Evolutionary conservation across 2,888 invertebrate species (phyloP).

Genomic region (Schrankia costaestrigalis): DNA sequence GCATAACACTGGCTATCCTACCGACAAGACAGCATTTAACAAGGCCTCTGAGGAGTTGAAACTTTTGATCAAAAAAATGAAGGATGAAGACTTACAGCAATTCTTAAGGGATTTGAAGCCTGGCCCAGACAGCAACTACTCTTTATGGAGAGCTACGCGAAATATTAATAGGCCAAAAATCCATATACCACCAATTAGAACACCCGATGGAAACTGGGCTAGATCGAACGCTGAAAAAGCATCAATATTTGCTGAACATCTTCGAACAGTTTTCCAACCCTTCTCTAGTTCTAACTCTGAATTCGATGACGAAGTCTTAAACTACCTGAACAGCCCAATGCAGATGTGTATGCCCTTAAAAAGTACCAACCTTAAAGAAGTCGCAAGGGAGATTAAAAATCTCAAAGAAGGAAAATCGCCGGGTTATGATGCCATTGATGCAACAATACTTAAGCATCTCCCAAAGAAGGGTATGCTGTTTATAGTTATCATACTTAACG

Average conservation of each 20-base stretch:
- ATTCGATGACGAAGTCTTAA: not conserved
- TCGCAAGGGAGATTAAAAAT: not conserved
- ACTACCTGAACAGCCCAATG: not conserved
- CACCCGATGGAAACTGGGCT: not conserved
- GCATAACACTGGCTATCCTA: no score
- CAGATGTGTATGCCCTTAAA: slow-evolving; percentile 1
- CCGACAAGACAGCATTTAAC: no score
- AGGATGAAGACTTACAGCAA: no score
- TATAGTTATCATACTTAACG: slow-evolving; percentile 1
- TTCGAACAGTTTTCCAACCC: not conserved
- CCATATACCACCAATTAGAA: slow-evolving; percentile 1
- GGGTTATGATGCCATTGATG: not conserved
- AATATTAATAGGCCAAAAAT: not conserved
- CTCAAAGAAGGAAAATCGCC: not conserved
- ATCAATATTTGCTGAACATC: not conserved
- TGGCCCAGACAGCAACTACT: no score
- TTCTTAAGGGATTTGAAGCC: no score
- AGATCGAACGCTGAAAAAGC: not conserved
- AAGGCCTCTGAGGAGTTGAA: no score
- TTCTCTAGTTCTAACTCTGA: not conserved
- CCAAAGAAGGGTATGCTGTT: slow-evolving; percentile 1
- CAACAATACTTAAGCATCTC: not conserved
- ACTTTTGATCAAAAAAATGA: no score
- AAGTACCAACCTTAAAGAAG: slow-evolving; percentile 1
- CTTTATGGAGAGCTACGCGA: not conserved